Base-by-base conservation (phyloP, 2,888 invertebrate genomes). In the Chloroclystis v-ata region DNA sequence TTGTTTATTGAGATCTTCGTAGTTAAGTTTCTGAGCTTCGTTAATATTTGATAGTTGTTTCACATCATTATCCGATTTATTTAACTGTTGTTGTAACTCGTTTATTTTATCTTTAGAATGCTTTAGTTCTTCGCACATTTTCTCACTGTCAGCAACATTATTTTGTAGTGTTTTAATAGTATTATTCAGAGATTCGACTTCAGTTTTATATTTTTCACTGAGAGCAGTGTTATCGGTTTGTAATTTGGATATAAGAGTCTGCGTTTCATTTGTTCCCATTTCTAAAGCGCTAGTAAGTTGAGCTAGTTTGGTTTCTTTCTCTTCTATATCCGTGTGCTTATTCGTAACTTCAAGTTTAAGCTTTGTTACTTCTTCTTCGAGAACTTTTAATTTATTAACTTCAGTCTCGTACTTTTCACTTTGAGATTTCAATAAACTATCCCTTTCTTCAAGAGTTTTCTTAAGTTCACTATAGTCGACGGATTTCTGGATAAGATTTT, bases 1-100 rank as follows among this genome's bases (percentile, higher is more conserved):
- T 57, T 88, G 83, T 52, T 77, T 81, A 57, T 84, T 84, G 28
- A 89, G 69, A 57, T 85, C 87, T 64, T 89, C 87, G 47, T 86
- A 85, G 60, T 89, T 88, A 32, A 72, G 53, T 65, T 85, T 88
- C 53, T 88, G 88, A 2, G 81, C 88, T 55, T 85, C 84, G 53
- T 88, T 89, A 40, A 87, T 85, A 54, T 70, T 75, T 9, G 74
- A 82, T 41, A 86, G 60, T 62, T 84, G 78, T 61, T 85, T 88
- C 38, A 85, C 82, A 60, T 85, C 82, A 48, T 66, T 70, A 57
- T 89, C 87, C n/a, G 88, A 82, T 56, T 86, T 82, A 28, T 69
- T 65, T 45, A 86, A 56, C 35, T 82, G 69, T 54, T 72, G 69
- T 63, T 89, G 80, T 38, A 88, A 61, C 56, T 89, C 82, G 33